Evolutionary conservation across 1,140 invertebrate species (phyloP), one percentile per base, ranked within the genome.

Genomic region (Drosophila burlai): DNA sequence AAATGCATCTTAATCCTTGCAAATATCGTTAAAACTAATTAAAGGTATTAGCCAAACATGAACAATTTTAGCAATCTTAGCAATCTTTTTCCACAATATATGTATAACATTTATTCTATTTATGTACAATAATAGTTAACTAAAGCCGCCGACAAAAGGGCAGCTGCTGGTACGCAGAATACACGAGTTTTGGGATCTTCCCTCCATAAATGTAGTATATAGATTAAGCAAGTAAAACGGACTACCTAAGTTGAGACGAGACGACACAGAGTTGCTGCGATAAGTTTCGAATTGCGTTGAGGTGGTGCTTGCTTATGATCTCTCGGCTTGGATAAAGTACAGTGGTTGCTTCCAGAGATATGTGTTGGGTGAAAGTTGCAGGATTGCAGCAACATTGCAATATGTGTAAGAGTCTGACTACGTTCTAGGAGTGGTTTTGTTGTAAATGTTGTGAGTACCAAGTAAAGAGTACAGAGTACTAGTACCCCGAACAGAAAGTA

Each of bases 1-100:
- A 89, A 87, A 87, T 87, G 83, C 83, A 75, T 54, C 62, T 76
- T 76, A 77, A 46, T 68, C 63, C 45, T 71, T 66, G 45, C 61
- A 78, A 46, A 69, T 74, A 49, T 69, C 29, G 46, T 79, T 66
- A 85, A 74, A 69, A 74, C 74, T 76, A 75, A 64, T 76, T 49
- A 63, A 69, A 46, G 52, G 47, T 64, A 73, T 80, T 83, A 85
- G 60, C 76, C 77, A 74, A 89, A 71, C 79, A 54, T 85, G 72
- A 83, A 89, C 81, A 83, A 69, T 66, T 77, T 63, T 68, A 46
- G 40, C 76, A 26, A 45, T 55, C 60, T 63, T 26, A 49, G 46
- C 46, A 52, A 34, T 52, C 49, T 34, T 31, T 50, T 66, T 46
- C 55, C 26, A 7, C 31, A 29, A 31, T 45, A 31, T 31, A 26